Conservation (phyloP, 2,888 invertebrate genomes). For the Chalcis sispes region DNA sequence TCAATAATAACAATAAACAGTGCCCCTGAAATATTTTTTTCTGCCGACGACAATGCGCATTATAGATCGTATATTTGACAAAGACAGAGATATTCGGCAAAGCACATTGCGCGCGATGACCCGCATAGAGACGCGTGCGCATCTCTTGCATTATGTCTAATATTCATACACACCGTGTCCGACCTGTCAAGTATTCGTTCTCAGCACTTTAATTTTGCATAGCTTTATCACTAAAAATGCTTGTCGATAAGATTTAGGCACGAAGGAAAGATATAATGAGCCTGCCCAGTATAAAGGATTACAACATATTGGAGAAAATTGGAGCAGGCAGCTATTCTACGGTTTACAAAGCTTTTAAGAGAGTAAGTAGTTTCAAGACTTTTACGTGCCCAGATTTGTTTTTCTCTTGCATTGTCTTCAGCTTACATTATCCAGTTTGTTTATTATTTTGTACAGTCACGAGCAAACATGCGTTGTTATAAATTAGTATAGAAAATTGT, state of each 20-base stretch:
- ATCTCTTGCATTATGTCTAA: background rate
- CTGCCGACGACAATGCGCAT: background rate
- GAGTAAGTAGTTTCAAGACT: constrained; percentile 76
- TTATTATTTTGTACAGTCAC: too few species aligned
- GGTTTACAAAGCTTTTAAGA: constrained; percentile 87
- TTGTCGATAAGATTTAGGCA: too few species aligned
- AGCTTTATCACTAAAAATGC: too few species aligned
- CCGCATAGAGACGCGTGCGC: background rate
- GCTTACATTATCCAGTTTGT: background rate
- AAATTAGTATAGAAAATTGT: background rate
- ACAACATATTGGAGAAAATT: constrained; percentile 84
- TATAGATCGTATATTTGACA: too few species aligned
- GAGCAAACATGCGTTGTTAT: background rate
- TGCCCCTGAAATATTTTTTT: too few species aligned
- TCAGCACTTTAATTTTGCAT: too few species aligned
- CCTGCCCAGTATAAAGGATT: constrained; percentile 82
- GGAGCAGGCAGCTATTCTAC: constrained; percentile 91
- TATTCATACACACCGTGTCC: too few species aligned
- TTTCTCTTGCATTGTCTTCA: background rate
- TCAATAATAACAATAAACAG: too few species aligned
- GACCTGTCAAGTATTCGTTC: too few species aligned
- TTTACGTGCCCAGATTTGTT: background rate
- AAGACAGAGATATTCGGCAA: too few species aligned
- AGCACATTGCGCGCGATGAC: background rate
- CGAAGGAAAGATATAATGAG: constrained; percentile 71